A percentile compares a stretch with the other conserved stretches of the same genome.
phyloP scores from a whole-genome alignment of 2,888 invertebrate genomes.

The Lingula anatina region DNA sequence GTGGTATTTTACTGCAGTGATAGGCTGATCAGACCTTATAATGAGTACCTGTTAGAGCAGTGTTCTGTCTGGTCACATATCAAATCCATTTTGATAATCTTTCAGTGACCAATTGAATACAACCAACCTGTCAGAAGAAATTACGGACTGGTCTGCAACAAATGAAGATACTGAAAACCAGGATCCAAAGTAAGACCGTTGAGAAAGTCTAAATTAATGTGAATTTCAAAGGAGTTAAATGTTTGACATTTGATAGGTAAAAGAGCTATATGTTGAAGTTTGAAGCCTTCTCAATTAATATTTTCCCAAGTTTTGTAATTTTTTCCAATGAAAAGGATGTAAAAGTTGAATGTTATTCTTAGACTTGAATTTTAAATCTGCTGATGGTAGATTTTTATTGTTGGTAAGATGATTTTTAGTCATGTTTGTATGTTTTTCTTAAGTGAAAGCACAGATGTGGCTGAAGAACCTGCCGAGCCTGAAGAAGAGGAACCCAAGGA shows the following conservation, averaged over 20 bases:
- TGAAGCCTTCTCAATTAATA: too few relatives aligned
- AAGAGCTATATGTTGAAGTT: neutral
- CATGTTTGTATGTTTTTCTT: neutral
- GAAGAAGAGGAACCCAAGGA: constrained; percentile 75
- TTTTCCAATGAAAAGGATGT: neutral
- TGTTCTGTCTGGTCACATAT: too few relatives aligned
- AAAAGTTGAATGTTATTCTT: neutral
- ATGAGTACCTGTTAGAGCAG: too few relatives aligned
- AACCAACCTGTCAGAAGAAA: constrained; percentile 16
- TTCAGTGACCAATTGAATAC: constrained; percentile 33
- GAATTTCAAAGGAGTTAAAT: neutral
- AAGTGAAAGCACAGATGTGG: constrained; percentile 27
- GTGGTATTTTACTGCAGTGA: too few relatives aligned
- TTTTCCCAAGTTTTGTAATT: too few relatives aligned
- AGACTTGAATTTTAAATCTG: neutral
- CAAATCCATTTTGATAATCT: constrained; percentile 1
- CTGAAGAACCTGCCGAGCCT: constrained; percentile 16
- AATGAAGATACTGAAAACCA: constrained; percentile 34
- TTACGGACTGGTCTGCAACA: constrained; percentile 26
- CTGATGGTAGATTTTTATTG: too few relatives aligned
- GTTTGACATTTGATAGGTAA: neutral
- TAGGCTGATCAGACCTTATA: too few relatives aligned
- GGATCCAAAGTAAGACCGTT: constrained; percentile 31
- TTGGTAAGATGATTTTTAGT: too few relatives aligned
- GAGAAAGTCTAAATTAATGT: neutral